Base-by-base conservation (phyloP, 2,888 invertebrate species). In the Yponomeuta cagnagella region DNA sequence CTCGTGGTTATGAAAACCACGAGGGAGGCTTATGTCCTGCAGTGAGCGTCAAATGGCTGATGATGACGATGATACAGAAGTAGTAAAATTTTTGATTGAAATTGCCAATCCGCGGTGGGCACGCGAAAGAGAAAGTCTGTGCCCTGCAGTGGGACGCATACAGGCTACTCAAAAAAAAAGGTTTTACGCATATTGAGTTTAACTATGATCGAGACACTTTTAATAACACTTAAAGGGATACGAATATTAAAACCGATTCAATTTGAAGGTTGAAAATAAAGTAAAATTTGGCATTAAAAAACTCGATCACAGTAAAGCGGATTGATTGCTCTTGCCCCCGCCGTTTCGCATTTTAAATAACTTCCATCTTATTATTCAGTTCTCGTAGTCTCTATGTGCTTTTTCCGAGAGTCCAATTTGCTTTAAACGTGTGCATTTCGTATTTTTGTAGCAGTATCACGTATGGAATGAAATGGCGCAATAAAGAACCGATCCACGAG, bases 391-490 rank as follows among this genome's bases (percentile, higher is more conserved):
- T 30, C 31, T 65, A 65, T 31, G n/a, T 10, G 31, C 33, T 10
- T 6, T 10, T 0, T 12, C 31, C 12, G 30, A 65, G 31, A 33
- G 65, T 33, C 3, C 30, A 30, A 30, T 23, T 33, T 65, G 31
- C 65, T 30, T 15, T 58, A 15, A 58, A 5, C 12, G 15, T 5
- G 52, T 15, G 65, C 30, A 31, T 12, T 23, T 65, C 10, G 33
- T 31, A 65, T 31, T 23, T 30, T 65, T 65, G 64, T 64, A 65
- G 43, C 30, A 70, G 43, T 12, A 65, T 70, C 63, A 65, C 65
- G 65, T 65, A 65, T 65, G 65, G 65, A 65, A 65, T 65, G 65
- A 31, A 65, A 65, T 65, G 65, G 65, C 30, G 65, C 65, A 65
- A 30, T 65, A 65, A 65, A 33, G 65, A 12, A 4, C 33, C 10